phyloP scores from a whole-genome alignment of 2,888 invertebrate genomes.

The Drosophila monieri region DNA sequence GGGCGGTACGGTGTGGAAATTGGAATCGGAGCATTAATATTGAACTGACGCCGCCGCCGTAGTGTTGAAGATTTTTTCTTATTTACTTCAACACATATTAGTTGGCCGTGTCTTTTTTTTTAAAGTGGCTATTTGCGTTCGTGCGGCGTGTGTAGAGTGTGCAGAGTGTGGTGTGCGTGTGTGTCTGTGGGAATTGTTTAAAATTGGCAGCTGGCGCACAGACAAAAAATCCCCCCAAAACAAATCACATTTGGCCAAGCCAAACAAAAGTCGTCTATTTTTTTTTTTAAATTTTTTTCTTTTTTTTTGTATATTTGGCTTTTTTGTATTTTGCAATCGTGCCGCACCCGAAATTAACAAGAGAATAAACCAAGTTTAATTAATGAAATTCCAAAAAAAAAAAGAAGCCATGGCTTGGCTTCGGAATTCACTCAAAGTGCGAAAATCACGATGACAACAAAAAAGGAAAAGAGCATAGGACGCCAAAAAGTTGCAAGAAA shows the following conservation, averaged over 20 bases:
- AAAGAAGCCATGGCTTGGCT: slow-evolving; percentile 12
- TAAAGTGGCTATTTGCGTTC: slow-evolving; percentile 31
- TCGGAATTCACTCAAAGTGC: slow-evolving; percentile 10
- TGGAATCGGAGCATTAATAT: slow-evolving; percentile 12
- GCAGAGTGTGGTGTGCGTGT: slow-evolving; percentile 11
- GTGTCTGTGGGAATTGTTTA: slow-evolving; percentile 42
- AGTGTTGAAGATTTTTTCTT: slow-evolving; percentile 56
- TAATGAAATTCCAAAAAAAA: slow-evolving; percentile 38
- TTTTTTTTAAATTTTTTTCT: neutral
- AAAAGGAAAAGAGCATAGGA: slow-evolving; percentile 34
- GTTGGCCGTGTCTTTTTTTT: slow-evolving; percentile 48
- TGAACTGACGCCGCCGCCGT: slow-evolving; percentile 30
- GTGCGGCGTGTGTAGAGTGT: slow-evolving; percentile 16
- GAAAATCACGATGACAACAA: slow-evolving; percentile 34
- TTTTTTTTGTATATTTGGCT: slow-evolving; percentile 11
- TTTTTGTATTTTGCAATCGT: slow-evolving; percentile 3
- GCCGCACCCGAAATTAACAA: slow-evolving; percentile 61
- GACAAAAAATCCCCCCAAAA: slow-evolving; percentile 28
- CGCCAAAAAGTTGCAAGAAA: slow-evolving; percentile 11
- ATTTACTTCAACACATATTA: slow-evolving; percentile 53
- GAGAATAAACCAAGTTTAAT: slow-evolving; percentile 18
- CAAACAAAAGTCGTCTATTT: slow-evolving; percentile 22
- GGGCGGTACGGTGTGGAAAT: slow-evolving; percentile 14
- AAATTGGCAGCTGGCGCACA: slow-evolving; percentile 44
- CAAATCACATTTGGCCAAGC: slow-evolving; percentile 10